phyloP scores from a whole-genome alignment of 2,113 vertebrate genomes.

The cattle (Bos taurus) region ARS-UCD2.0 NC_037330.1:40736501-40737000 shows the following conservation, averaged over 20 bases:
- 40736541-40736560: neutral
- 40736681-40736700: neutral
- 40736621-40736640: neutral
- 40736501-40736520: neutral
- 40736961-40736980: neutral
- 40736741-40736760: neutral
- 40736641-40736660: neutral
- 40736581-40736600: neutral
- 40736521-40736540: neutral
- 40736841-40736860: neutral
- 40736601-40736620: neutral
- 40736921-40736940: neutral
- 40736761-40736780: neutral
- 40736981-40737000: neutral
- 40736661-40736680: neutral
- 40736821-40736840: neutral
- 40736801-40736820: neutral
- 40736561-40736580: neutral
- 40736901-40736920: neutral
- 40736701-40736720: neutral
- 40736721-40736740: neutral
- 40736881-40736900: neutral
- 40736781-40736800: neutral
- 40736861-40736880: neutral
- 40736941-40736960: neutral